Percentiles rank a stretch among this genome's conserved stretches.
These are phyloP conservation scores for Silurus asotus DNA, from an alignment of 2,113 vertebrate genomes.

Conservation along the genomic window DNA sequence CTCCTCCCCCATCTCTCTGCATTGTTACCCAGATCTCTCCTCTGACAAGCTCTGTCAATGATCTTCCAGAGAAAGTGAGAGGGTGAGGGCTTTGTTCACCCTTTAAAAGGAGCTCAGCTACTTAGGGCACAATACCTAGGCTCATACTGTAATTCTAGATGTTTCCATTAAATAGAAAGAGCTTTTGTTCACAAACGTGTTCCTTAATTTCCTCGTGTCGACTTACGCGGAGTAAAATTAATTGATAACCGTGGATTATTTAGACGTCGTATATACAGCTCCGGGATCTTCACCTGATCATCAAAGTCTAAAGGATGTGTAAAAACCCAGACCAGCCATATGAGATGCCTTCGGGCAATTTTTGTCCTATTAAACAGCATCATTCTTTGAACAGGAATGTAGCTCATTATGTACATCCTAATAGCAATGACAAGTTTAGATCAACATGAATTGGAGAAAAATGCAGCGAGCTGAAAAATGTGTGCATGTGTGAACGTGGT, in stretches of 20 bases:
- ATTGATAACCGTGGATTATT: background rate
- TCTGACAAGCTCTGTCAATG: conserved; percentile 46
- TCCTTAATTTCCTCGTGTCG: background rate
- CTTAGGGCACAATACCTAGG: background rate
- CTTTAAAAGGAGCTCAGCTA: conserved; percentile 13
- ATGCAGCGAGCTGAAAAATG: background rate
- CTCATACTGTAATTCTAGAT: conserved; percentile 3
- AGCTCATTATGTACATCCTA: too few relatives aligned
- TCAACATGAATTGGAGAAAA: background rate
- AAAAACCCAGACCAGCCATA: background rate
- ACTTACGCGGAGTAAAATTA: too few relatives aligned
- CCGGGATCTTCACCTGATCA: background rate
- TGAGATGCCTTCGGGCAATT: background rate
- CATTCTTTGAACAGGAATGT: background rate
- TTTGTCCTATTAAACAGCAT: background rate
- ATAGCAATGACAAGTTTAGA: background rate
- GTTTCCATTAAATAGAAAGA: conserved; percentile 6
- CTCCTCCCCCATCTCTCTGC: conserved; percentile 34
- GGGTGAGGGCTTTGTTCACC: conserved; percentile 28
- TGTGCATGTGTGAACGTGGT: background rate
- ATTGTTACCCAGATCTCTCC: conserved; percentile 43
- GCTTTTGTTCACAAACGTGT: background rate
- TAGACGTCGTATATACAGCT: too few relatives aligned
- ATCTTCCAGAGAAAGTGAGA: conserved; percentile 42
- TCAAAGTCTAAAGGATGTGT: background rate